Conservation (phyloP, 2,797 vertebrate genomes). For the Schizothorax lantsangensis region DNA sequence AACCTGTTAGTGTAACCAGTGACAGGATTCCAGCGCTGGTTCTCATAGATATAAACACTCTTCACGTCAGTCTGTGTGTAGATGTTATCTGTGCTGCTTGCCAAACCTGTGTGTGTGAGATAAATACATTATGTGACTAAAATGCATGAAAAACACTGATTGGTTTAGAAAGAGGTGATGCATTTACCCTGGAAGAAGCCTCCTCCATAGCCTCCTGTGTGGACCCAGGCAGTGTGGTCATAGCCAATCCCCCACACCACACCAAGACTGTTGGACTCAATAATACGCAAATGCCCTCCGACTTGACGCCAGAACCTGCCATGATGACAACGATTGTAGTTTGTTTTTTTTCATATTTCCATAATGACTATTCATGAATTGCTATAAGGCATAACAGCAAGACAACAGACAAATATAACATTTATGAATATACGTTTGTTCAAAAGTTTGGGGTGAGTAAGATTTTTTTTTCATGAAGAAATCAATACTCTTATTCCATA, state of each 20-base stretch:
- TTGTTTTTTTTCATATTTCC: neutral
- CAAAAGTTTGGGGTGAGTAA: neutral
- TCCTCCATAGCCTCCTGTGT: conserved; percentile 90
- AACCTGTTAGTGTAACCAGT: conserved; percentile 94
- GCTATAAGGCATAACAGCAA: neutral
- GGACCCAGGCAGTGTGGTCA: conserved; percentile 92
- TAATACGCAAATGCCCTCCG: conserved; percentile 88
- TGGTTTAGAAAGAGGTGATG: neutral
- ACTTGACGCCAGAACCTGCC: conserved; percentile 97
- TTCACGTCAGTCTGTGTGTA: conserved; percentile 91
- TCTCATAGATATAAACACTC: conserved; percentile 93
- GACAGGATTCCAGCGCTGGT: conserved; percentile 98
- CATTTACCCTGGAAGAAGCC: conserved; percentile 88
- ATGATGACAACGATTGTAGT: neutral
- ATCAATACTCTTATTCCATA: neutral
- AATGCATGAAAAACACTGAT: neutral
- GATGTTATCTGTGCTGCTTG: conserved; percentile 89
- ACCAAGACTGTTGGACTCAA: conserved; percentile 88
- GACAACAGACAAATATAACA: neutral
- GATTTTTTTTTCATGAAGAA: neutral
- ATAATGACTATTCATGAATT: neutral
- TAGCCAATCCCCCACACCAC: conserved; percentile 95
- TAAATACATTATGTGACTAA: neutral
- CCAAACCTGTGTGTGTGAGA: conserved; percentile 75
- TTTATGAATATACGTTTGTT: neutral